Percentiles rank a stretch among this genome's conserved stretches.
phyloP scores from a whole-genome alignment of 2,797 vertebrate species.

The Smutsia gigantea region DNA sequence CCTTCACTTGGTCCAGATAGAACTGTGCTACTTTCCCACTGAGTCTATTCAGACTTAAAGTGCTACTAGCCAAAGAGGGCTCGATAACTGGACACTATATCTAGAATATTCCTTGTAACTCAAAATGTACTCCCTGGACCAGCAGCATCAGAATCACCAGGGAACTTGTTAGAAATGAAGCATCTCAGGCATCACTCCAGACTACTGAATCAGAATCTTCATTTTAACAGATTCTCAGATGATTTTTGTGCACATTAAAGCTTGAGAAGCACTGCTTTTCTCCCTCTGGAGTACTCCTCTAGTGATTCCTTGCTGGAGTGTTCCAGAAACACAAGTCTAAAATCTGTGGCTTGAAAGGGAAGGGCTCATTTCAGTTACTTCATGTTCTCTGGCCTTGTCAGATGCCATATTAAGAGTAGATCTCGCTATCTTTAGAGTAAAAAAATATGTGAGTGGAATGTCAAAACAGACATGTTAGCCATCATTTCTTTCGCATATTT shows the following conservation, averaged over 20 bases:
- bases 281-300: not conserved
- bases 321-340: constrained; percentile 30
- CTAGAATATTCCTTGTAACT: not conserved
- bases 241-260: not conserved
- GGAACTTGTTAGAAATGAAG: constrained; percentile 42
- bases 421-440: constrained; percentile 40
- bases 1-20: not conserved
- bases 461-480: not conserved
- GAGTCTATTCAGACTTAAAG: not conserved
- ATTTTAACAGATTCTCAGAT: constrained; percentile 34
- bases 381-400: constrained; percentile 3
- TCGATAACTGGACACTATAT: not conserved
- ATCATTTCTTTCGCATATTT: not conserved
- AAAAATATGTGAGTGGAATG: not conserved
- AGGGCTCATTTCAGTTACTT: constrained; percentile 17
- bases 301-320: not conserved
- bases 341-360: constrained; percentile 41
- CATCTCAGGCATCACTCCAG: not conserved
- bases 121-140: not conserved
- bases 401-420: not conserved
- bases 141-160: not conserved
- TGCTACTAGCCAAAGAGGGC: not conserved
- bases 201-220: constrained; percentile 38
- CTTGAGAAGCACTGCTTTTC: not conserved
- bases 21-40: not conserved